Evolutionary conservation across 2,113 vertebrate species (phyloP).

Genomic region (Nettapus auritus): DNA sequence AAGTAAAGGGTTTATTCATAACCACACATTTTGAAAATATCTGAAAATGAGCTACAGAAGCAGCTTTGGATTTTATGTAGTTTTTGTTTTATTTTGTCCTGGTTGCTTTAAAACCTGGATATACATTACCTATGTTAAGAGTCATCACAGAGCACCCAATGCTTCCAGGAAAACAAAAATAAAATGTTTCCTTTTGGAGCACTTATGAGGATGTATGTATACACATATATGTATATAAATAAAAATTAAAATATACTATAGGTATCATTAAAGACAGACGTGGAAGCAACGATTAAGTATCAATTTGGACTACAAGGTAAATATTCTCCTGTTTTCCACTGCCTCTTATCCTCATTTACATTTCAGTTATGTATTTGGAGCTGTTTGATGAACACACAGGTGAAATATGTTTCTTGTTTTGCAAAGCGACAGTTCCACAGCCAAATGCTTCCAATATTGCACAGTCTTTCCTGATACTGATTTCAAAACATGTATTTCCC

Average conservation of each 20-base stretch:
- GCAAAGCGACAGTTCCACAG: neutral
- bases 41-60: slow-evolving; percentile 8
- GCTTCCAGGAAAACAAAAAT: neutral
- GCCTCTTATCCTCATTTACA: neutral
- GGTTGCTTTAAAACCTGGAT: slow-evolving; percentile 21
- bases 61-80: neutral
- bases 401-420: neutral
- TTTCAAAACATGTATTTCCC: neutral
- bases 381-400: neutral
- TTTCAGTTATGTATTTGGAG: neutral
- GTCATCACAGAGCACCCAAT: neutral
- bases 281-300: neutral
- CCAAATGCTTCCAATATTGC: neutral
- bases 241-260: neutral
- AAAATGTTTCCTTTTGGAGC: slow-evolving; percentile 1
- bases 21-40: neutral
- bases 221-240: neutral
- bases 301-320: neutral
- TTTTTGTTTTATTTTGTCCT: neutral
- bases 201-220: neutral
- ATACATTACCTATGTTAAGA: neutral
- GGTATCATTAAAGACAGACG: neutral
- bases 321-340: neutral
- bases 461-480: neutral
- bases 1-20: slow-evolving; percentile 57